Evolutionary conservation across 2,113 vertebrate species (phyloP), one percentile per base, ranked within the genome.

Genomic region (Calidris pugnax): DNA sequence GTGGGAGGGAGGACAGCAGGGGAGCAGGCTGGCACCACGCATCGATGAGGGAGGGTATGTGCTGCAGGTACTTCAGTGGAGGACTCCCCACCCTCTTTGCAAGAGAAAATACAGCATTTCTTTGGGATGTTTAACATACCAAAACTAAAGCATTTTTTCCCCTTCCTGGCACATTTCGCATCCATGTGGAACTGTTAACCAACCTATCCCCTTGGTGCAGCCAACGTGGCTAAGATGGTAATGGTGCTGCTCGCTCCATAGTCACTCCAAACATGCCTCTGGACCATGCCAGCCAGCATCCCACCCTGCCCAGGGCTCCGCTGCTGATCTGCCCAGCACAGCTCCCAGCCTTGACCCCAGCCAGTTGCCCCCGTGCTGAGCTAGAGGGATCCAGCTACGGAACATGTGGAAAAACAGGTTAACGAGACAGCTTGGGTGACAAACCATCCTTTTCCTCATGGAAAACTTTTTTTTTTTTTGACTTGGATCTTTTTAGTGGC

Each of bases 31-130:
- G 0, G 0, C 27, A 35, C 67, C 43, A 21, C 1, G 11, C 15
- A 23, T 37, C 1, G 1, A 23, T 0, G 0, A 88, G 39, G 14
- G 6, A 63, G 19, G 4, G 26, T 19, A 45, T 30, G 27, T 6
- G 26, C 26, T 27, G n/a, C 21, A 77, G 15, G 24, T n/a, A 26
- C 77, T 74, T 90, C 22, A 69, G 67, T 27, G 10, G 26, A 96
- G n/a, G 33, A 66, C 9, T 63, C 9, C 21, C 4, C 35, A 83
- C 27, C 3, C 50, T 50, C 69, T 75, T 30, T 24, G 4, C 26
- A 47, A 74, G 62, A 24, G 5, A 77, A 85, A 92, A 79, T 7
- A 35, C 6, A 64, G 8, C 12, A n/a, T 23, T 84, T 35, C 4
- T 64, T 41, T 9, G 5, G 6, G 8, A 14, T 50, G 41, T 76